These are phyloP conservation scores for Gallinago jamesoni DNA, from an alignment of 2,113 vertebrate genomes.

Conservation along the genomic window DNA sequence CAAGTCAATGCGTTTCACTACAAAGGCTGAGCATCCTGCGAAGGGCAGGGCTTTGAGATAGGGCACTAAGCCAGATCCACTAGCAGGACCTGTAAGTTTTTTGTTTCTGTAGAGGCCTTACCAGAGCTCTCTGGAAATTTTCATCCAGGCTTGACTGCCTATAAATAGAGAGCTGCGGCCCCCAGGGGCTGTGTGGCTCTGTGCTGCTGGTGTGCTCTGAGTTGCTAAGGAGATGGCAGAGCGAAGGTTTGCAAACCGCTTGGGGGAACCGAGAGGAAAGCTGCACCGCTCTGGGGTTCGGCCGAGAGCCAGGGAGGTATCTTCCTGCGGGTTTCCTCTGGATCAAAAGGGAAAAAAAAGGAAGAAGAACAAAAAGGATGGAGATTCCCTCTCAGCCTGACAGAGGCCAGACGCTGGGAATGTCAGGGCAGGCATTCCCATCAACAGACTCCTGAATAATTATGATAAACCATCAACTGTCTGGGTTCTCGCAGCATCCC, in stretches of 20 bases:
- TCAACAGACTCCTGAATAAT: background rate
- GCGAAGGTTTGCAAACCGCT: background rate
- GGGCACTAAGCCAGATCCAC: background rate
- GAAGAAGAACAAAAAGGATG: background rate
- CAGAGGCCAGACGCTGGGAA: background rate
- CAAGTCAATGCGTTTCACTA: background rate
- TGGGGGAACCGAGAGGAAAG: background rate
- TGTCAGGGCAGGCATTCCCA: background rate
- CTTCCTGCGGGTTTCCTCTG: background rate
- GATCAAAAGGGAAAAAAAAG: background rate
- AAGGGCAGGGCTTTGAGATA: background rate
- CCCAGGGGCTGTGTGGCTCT: slow-evolving; percentile 16
- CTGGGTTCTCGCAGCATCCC: background rate
- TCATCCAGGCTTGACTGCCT: background rate
- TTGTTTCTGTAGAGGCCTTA: background rate
- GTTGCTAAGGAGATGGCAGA: slow-evolving; percentile 64
- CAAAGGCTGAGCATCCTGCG: fast-evolving
- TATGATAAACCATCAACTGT: background rate
- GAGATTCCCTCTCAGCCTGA: slow-evolving; percentile 38
- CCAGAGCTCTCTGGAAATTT: slow-evolving; percentile 49
- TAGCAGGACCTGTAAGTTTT: background rate
- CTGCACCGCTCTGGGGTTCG: background rate
- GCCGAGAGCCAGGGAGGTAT: background rate
- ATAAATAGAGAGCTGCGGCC: slow-evolving; percentile 44
- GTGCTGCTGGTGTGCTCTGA: slow-evolving; percentile 38